These are phyloP conservation scores for Dreissena rostriformis DNA, from an alignment of 1,140 invertebrate species.

Conservation along the genomic window DNA sequence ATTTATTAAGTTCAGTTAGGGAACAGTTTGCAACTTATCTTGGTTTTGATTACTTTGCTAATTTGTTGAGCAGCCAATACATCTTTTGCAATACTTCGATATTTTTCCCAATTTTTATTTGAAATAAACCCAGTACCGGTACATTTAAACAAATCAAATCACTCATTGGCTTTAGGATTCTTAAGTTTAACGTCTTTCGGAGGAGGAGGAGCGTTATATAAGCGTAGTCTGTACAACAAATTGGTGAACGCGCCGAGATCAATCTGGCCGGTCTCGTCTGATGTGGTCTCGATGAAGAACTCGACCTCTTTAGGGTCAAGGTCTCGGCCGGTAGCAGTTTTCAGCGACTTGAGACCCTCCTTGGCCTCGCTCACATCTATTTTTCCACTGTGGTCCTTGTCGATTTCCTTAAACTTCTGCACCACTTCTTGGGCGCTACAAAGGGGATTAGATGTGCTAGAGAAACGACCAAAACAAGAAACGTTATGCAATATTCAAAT, in stretches of 20 bases:
- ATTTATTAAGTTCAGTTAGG: no score
- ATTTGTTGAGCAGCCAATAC: no score
- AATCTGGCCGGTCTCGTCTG: constrained; percentile 70
- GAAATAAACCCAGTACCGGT: no score
- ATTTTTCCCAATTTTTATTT: no score
- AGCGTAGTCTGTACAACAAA: constrained; percentile 70
- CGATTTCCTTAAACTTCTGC: constrained; percentile 70
- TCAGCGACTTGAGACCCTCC: constrained; percentile 63
- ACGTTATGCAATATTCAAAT: constrained; percentile 1
- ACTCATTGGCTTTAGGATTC: constrained; percentile 18
- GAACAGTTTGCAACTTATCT: no score
- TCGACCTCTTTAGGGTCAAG: constrained; percentile 75
- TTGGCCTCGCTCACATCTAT: constrained; percentile 66
- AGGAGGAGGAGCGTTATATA: constrained; percentile 73
- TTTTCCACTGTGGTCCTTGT: constrained; percentile 69
- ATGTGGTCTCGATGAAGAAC: constrained; percentile 76
- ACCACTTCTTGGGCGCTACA: constrained; percentile 70
- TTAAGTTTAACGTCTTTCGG: constrained; percentile 42
- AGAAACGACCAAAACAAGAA: constrained; percentile 23
- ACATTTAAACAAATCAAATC: background rate
- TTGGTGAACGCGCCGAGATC: constrained; percentile 76
- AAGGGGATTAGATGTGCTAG: constrained; percentile 32
- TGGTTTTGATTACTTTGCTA: no score
- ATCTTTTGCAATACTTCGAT: no score
- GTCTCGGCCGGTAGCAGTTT: constrained; percentile 65